Conservation (phyloP, 2,888 invertebrate genomes). For the Xiphydria camelus region DNA sequence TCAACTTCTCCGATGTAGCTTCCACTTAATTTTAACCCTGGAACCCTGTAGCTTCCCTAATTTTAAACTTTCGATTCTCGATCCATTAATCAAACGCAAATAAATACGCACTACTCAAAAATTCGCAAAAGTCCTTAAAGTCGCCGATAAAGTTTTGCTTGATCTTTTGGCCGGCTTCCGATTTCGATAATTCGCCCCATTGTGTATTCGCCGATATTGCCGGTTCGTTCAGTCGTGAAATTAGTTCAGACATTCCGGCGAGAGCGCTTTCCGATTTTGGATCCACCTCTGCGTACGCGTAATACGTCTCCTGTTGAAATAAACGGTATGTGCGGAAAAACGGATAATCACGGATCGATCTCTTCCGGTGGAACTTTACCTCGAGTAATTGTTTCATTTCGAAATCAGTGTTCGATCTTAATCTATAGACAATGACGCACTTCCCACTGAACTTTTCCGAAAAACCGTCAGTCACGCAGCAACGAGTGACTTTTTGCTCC, state of each 20-base stretch:
- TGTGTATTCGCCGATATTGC: constrained; percentile 58
- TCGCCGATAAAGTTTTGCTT: constrained; percentile 64
- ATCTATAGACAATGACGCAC: constrained; percentile 73
- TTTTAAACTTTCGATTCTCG: too few species aligned
- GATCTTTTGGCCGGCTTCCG: constrained; percentile 56
- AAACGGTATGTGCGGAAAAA: not conserved
- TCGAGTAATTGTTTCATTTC: constrained; percentile 71
- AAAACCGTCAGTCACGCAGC: constrained; percentile 67
- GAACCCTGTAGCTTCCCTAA: too few species aligned
- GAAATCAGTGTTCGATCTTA: constrained; percentile 63
- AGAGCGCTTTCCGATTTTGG: constrained; percentile 42
- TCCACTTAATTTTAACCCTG: too few species aligned
- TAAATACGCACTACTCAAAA: constrained; percentile 59
- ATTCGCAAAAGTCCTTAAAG: constrained; percentile 62
- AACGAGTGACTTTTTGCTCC: constrained; percentile 59
- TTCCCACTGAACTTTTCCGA: constrained; percentile 64
- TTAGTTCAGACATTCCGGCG: constrained; percentile 44
- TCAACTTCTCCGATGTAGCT: too few species aligned
- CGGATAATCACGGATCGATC: constrained; percentile 1
- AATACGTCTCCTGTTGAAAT: constrained; percentile 50
- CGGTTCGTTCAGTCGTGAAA: constrained; percentile 54
- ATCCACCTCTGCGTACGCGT: constrained; percentile 51
- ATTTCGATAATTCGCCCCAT: constrained; percentile 63
- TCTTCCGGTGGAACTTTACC: constrained; percentile 53
- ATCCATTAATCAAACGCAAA: too few species aligned